These are phyloP conservation scores for Drosophila putrida DNA, from an alignment of 2,888 invertebrate genomes.

Conservation along the genomic window DNA sequence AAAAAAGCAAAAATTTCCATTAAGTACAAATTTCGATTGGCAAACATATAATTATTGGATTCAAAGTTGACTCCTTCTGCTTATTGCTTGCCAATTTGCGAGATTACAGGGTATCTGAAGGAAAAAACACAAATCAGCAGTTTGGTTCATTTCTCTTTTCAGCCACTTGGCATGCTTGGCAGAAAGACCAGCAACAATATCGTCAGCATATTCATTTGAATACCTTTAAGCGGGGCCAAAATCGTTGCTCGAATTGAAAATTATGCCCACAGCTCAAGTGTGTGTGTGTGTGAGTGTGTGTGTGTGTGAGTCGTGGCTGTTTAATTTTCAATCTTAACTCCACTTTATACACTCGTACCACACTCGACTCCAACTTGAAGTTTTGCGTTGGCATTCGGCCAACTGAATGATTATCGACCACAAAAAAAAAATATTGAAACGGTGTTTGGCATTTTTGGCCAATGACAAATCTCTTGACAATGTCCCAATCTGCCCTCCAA, in stretches of 20 bases:
- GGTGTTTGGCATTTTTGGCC: conserved; percentile 47
- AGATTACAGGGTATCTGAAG: conserved; percentile 18
- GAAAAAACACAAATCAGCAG: conserved; percentile 28
- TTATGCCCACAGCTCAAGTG: conserved; percentile 42
- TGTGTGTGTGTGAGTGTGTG: conserved; percentile 23
- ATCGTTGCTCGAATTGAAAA: conserved; percentile 64
- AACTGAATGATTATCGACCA: conserved; percentile 40
- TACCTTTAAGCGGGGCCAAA: conserved; percentile 59
- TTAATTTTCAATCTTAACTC: conserved; percentile 41
- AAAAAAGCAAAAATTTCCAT: too few relatives aligned
- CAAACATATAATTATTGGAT: too few relatives aligned
- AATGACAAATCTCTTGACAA: conserved; percentile 72
- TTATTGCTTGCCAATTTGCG: not conserved
- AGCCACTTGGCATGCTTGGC: conserved; percentile 64
- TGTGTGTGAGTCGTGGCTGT: conserved; percentile 30
- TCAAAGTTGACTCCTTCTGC: not conserved
- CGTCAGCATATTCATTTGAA: conserved; percentile 61
- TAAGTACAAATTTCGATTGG: too few relatives aligned
- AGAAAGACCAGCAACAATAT: conserved; percentile 38
- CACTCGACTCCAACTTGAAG: conserved; percentile 33
- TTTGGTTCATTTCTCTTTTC: conserved; percentile 63
- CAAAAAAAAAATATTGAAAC: conserved; percentile 12
- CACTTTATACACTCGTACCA: conserved; percentile 34
- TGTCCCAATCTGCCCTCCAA: conserved; percentile 30
- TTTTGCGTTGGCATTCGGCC: conserved; percentile 48